Conservation (phyloP, 2,888 invertebrate genomes). For the Oxyscelio sp. region DNA sequence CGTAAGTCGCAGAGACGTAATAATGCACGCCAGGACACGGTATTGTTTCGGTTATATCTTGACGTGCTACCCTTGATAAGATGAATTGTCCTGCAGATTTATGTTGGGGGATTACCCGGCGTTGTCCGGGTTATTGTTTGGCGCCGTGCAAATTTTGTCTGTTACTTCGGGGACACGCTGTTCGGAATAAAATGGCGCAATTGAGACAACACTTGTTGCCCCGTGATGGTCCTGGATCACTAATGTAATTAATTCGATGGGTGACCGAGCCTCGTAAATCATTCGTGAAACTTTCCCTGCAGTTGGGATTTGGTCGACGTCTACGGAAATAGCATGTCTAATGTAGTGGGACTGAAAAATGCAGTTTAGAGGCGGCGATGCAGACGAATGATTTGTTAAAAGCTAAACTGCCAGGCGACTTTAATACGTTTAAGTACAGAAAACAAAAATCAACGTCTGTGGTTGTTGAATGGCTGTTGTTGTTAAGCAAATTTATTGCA, state of each 20-base stretch:
- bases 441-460: too few species aligned
- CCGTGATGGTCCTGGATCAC: slow-evolving; percentile 7
- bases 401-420: slow-evolving; percentile 67
- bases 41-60: slow-evolving; percentile 21
- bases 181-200: neutral
- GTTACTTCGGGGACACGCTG: too few species aligned
- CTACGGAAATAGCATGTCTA: slow-evolving; percentile 8
- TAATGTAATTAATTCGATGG: slow-evolving; percentile 25
- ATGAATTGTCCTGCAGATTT: slow-evolving; percentile 17
- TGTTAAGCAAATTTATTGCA: too few species aligned
- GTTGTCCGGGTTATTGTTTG: neutral
- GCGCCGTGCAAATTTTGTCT: neutral
- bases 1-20: slow-evolving; percentile 2
- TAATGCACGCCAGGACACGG: neutral
- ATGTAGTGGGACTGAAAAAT: slow-evolving; percentile 49
- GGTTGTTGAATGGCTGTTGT: too few species aligned
- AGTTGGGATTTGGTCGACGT: neutral
- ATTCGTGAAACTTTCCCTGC: slow-evolving; percentile 4
- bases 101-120: neutral
- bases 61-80: slow-evolving; percentile 8
- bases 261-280: slow-evolving; percentile 5
- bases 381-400: slow-evolving; percentile 73
- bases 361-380: slow-evolving; percentile 67
- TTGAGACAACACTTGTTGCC: slow-evolving; percentile 36
- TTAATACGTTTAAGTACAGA: too few species aligned